Base-by-base conservation (phyloP, 2,888 invertebrate species). In the Ophioninae sp. region DNA sequence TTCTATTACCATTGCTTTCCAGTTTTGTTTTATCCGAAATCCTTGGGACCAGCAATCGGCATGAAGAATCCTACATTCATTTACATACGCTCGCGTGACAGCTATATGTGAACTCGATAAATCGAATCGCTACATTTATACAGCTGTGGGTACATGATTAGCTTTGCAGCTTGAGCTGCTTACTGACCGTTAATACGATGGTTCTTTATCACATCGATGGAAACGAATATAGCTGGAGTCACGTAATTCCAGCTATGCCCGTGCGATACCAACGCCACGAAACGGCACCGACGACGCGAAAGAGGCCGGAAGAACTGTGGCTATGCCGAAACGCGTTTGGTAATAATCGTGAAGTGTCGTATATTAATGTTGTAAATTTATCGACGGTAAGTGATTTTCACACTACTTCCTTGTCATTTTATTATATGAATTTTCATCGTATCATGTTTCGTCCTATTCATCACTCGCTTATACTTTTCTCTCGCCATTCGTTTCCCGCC, bases 291-390 rank as follows among this genome's bases (percentile, higher is more conserved):
- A 20, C 37, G 64, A 30, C 39, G 37, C 17, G 64, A 2, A 23
- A 37, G 10, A 23, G 23, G 21, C 5, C 20, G 23, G 17, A 21
- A 44, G 10, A 61, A 79, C 17, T 64, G 67, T 3, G 83, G 77
- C 74, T 80, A 83, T 80, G 77, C 80, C 83, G 83, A 70, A 83
- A 65, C 67, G 65, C 77, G 77, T 23, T 39, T 70, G 21, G 8
- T 30, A 64, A 68, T 64, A 37, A 21, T 41, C 65, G 64, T 59
- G 56, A 44, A 10, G 21, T n/a, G 20, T 56, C 68, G 56, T 73
- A 20, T 73, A 30, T 73, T 17, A 77, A 83, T 80, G 80, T n/a
- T 80, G 56, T 23, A 65, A 79, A 61, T 67, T 20, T 23, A 6
- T 65, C 39, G 39, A 83, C 64, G 62, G 80, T 80, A 74, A 83